phyloP scores from a whole-genome alignment of 2,888 invertebrate species.

The Cataglyphis rosenhaueri region DNA sequence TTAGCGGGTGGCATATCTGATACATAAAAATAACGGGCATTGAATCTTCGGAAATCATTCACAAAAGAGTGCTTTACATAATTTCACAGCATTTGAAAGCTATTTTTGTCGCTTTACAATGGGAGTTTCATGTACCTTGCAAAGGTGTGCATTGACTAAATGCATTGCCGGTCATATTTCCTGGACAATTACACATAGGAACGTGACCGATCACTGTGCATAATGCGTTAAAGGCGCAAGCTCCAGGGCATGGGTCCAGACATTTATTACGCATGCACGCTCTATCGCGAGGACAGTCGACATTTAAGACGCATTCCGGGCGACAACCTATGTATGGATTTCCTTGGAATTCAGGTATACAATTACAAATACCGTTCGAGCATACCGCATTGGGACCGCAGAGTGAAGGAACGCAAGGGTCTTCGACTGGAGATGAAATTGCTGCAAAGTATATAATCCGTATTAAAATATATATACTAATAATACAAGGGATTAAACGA shows the following conservation, averaged over 20 bases:
- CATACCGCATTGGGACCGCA: constrained; percentile 92
- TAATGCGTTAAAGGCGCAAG: constrained; percentile 91
- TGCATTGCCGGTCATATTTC: constrained; percentile 86
- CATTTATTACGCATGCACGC: constrained; percentile 92
- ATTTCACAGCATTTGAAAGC: not conserved
- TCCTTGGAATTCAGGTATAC: constrained; percentile 91
- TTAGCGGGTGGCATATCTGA: constrained; percentile 78
- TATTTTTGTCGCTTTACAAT: not conserved
- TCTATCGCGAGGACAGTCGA: constrained; percentile 90
- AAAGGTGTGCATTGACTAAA: constrained; percentile 84
- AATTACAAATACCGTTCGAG: constrained; percentile 89
- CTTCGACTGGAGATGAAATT: constrained; percentile 76
- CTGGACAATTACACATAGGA: constrained; percentile 91
- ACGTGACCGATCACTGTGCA: constrained; percentile 93
- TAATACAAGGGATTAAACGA: not conserved
- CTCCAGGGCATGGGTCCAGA: constrained; percentile 91
- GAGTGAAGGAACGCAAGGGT: constrained; percentile 92
- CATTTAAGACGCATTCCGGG: constrained; percentile 92
- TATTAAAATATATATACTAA: not conserved
- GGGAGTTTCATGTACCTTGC: constrained; percentile 79
- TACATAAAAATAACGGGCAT: constrained; percentile 19
- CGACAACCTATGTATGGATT: constrained; percentile 91
- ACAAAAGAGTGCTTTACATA: not conserved
- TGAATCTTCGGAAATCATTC: not conserved
- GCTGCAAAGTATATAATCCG: constrained; percentile 55